Conservation (phyloP, 2,113 vertebrate species). For the Boleophthalmus pectinirostris region DNA sequence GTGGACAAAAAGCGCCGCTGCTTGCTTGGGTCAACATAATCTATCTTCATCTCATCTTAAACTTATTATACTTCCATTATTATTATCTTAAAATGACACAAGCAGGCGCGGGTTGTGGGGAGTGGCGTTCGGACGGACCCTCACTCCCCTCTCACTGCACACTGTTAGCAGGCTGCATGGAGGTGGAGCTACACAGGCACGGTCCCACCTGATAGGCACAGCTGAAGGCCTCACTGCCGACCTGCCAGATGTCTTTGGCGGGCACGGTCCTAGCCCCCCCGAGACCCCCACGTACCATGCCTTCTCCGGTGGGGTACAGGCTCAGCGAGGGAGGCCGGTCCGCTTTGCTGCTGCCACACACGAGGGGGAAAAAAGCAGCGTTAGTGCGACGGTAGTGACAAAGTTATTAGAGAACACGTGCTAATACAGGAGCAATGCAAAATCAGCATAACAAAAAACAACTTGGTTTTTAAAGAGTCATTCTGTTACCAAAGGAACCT, state of each 20-base stretch:
- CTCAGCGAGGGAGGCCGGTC: slow-evolving; percentile 95
- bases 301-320: slow-evolving; percentile 89
- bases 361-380: not conserved
- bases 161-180: slow-evolving; percentile 1
- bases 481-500: too few relatives aligned
- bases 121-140: slow-evolving; percentile 38
- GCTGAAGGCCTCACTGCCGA: slow-evolving; percentile 87
- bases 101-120: slow-evolving; percentile 53
- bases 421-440: not conserved
- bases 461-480: not conserved
- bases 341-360: slow-evolving; percentile 83
- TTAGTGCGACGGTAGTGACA: not conserved
- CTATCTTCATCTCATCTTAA: slow-evolving; percentile 6
- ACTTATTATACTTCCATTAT: not conserved
- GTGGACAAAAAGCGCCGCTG: slow-evolving; percentile 27
- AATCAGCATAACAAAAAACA: not conserved
- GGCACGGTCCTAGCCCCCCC: slow-evolving; percentile 89
- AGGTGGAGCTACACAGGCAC: slow-evolving; percentile 44
- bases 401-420: not conserved
- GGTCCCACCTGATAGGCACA: slow-evolving; percentile 94
- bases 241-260: slow-evolving; percentile 92
- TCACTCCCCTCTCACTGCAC: slow-evolving; percentile 46
- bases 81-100: slow-evolving; percentile 48
- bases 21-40: slow-evolving; percentile 59
- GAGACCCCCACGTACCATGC: slow-evolving; percentile 96